These are phyloP conservation scores for Micronycteris hirsuta DNA, from an alignment of 2,113 vertebrate species.

Conservation along the genomic window DNA sequence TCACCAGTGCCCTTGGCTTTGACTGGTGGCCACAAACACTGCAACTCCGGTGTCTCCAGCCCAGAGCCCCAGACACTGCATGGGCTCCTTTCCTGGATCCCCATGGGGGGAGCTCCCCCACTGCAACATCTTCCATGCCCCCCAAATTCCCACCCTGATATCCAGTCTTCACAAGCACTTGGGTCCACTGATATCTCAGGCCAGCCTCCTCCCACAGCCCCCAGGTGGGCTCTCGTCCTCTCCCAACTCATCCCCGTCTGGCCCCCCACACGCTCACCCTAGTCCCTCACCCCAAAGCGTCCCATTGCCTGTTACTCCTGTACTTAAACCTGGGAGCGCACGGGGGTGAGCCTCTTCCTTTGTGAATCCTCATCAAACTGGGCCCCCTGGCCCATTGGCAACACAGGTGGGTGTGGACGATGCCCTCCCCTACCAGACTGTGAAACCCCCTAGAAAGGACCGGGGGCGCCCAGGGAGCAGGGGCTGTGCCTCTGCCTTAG, in stretches of 20 bases:
- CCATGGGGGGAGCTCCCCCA: neutral
- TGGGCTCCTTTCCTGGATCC: neutral
- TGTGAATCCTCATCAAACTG: too few species aligned
- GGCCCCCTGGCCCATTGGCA: neutral
- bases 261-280: fast-evolving
- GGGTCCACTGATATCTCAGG: fast-evolving
- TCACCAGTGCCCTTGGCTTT: neutral
- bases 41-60: neutral
- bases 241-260: neutral
- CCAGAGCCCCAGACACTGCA: neutral
- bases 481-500: neutral
- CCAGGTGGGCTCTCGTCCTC: fast-evolving
- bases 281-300: neutral
- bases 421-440: neutral
- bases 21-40: neutral
- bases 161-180: neutral
- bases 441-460: neutral
- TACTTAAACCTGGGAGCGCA: neutral
- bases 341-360: fast-evolving
- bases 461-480: neutral
- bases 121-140: neutral
- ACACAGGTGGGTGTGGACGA: too few species aligned
- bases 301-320: neutral
- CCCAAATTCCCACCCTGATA: neutral
- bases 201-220: neutral